These are phyloP conservation scores for Sylvicola cinctus DNA, from an alignment of 2,888 invertebrate species.

Conservation along the genomic window DNA sequence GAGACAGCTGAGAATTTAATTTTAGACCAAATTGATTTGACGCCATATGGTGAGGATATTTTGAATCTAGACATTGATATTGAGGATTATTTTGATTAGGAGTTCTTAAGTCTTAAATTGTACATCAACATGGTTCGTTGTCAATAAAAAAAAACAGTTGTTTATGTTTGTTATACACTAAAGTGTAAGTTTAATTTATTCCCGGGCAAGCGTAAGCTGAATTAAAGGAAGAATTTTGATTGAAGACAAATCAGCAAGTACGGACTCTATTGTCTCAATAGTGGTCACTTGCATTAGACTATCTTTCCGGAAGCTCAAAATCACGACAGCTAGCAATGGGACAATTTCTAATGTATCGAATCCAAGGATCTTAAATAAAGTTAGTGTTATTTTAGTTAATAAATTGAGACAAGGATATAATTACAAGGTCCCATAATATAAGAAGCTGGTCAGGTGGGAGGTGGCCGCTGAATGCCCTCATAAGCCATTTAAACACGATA, in stretches of 20 bases:
- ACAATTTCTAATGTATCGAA: constrained; percentile 83
- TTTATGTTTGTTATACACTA: not conserved
- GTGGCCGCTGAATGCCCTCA: constrained; percentile 90
- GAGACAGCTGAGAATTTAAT: constrained; percentile 98
- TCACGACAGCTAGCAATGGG: constrained; percentile 64
- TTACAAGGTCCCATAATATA: constrained; percentile 72
- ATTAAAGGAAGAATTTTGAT: constrained; percentile 67
- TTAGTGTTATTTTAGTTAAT: not conserved
- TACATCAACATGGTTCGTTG: too few species aligned
- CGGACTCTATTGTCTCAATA: constrained; percentile 64
- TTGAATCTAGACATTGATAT: constrained; percentile 91
- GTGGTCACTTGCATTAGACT: constrained; percentile 57
- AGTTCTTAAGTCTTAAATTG: not conserved
- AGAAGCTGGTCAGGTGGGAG: constrained; percentile 81
- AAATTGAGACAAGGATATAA: not conserved
- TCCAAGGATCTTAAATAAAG: constrained; percentile 38
- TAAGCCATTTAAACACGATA: constrained; percentile 90
- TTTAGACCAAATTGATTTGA: constrained; percentile 78
- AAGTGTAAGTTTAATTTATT: constrained; percentile 18
- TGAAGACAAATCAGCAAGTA: constrained; percentile 71
- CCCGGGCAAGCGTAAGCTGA: constrained; percentile 55
- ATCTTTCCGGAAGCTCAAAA: constrained; percentile 68
- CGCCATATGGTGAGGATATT: constrained; percentile 73
- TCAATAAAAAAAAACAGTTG: not conserved
- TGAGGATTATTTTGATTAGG: constrained; percentile 95